Conservation (phyloP, 2,113 vertebrate genomes). For the Bettongia penicillata region DNA sequence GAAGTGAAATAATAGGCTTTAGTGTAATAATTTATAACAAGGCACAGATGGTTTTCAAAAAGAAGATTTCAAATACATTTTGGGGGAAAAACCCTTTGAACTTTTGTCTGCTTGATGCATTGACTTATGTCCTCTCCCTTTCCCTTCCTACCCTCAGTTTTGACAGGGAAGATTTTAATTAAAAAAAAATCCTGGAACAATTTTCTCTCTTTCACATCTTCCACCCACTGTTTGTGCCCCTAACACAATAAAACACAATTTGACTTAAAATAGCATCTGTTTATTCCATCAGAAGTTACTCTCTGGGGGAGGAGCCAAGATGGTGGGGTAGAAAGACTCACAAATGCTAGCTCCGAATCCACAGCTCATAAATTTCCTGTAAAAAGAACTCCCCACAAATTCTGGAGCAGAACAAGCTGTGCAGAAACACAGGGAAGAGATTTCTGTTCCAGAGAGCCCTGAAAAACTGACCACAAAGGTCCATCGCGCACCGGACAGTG, state of each 20-base stretch:
- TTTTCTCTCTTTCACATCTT: background rate
- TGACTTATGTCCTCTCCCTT: background rate
- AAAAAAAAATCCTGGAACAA: background rate
- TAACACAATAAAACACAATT: background rate
- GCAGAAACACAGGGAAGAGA: too few relatives aligned
- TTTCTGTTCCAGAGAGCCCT: too few relatives aligned
- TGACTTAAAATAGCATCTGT: background rate
- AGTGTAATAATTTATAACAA: background rate
- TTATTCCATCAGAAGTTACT: background rate
- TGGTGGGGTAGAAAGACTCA: too few relatives aligned
- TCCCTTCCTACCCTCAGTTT: background rate
- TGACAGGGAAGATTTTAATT: background rate
- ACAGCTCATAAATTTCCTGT: too few relatives aligned
- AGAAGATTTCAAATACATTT: slow-evolving; percentile 29
- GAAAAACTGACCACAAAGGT: too few relatives aligned
- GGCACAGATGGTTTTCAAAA: slow-evolving; percentile 19
- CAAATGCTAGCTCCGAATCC: too few relatives aligned
- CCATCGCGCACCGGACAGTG: too few relatives aligned
- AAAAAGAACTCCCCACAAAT: too few relatives aligned
- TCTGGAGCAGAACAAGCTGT: too few relatives aligned
- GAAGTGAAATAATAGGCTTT: background rate
- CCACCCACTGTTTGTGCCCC: background rate
- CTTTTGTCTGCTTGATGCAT: background rate
- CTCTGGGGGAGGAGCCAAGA: too few relatives aligned
- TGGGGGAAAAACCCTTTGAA: background rate